These are phyloP conservation scores for Hycleus phaleratus DNA, from an alignment of 1,140 invertebrate species.

Conservation along the genomic window DNA sequence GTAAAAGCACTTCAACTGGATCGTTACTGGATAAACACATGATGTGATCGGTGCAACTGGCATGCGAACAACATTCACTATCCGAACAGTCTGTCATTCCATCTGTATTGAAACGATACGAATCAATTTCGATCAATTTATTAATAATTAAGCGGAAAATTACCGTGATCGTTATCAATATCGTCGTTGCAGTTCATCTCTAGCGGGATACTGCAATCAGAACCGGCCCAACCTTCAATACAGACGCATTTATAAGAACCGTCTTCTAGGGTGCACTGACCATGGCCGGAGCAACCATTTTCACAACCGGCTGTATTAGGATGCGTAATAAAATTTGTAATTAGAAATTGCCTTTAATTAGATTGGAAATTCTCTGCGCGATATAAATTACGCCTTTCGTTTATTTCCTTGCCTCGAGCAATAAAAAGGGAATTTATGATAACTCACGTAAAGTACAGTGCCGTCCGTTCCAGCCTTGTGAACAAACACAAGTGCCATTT, in stretches of 20 bases:
- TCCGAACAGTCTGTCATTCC: slow-evolving; percentile 96
- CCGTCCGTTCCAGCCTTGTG: slow-evolving; percentile 94
- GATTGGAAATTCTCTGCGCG: neutral
- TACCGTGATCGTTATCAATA: slow-evolving; percentile 94
- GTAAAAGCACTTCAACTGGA: slow-evolving; percentile 86
- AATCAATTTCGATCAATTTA: neutral
- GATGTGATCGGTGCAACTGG: slow-evolving; percentile 77
- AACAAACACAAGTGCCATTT: slow-evolving; percentile 94
- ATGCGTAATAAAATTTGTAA: neutral
- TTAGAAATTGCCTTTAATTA: too few relatives aligned
- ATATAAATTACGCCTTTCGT: neutral
- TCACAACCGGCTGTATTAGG: slow-evolving; percentile 79
- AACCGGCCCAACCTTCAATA: slow-evolving; percentile 83
- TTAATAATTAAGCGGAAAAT: slow-evolving; percentile 9
- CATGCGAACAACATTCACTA: slow-evolving; percentile 85
- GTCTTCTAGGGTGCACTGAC: slow-evolving; percentile 76
- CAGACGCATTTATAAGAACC: slow-evolving; percentile 89
- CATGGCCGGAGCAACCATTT: slow-evolving; percentile 84
- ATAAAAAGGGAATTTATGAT: neutral
- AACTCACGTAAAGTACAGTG: slow-evolving; percentile 94
- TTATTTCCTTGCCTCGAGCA: neutral
- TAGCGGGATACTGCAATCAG: slow-evolving; percentile 80
- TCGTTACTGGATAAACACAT: slow-evolving; percentile 93
- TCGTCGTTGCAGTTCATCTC: slow-evolving; percentile 91
- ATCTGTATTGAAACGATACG: slow-evolving; percentile 53